Conservation (phyloP, 2,797 vertebrate species). For the Orestias chungarensis region DNA sequence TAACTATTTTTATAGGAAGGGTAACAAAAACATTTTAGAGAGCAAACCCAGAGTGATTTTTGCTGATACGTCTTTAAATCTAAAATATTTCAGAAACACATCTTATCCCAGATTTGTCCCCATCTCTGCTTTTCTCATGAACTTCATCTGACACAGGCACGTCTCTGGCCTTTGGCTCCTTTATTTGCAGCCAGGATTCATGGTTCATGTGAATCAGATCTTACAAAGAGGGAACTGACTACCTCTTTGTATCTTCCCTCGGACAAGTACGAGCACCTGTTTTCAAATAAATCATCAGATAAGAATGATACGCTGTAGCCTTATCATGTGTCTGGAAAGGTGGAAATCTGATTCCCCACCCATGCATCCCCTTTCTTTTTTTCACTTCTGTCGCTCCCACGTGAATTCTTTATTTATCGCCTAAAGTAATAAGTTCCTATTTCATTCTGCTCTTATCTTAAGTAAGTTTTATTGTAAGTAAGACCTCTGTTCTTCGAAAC, state of each 20-base stretch:
- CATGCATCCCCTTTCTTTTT: conserved; percentile 16
- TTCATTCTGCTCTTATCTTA: conserved; percentile 35
- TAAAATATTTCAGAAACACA: conserved; percentile 48
- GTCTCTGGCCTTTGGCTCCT: conserved; percentile 64
- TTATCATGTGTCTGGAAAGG: conserved; percentile 56
- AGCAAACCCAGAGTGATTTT: conserved; percentile 16
- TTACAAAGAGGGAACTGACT: conserved; percentile 51
- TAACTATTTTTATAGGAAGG: conserved; percentile 42
- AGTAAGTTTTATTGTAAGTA: conserved; percentile 56
- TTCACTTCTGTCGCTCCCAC: conserved; percentile 21
- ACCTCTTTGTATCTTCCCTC: conserved; percentile 36
- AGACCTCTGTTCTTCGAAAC: conserved; percentile 50
- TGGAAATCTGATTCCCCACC: conserved; percentile 57
- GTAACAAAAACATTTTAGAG: conserved; percentile 37
- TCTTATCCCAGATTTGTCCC: conserved; percentile 56
- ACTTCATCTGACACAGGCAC: conserved; percentile 69
- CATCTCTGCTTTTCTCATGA: conserved; percentile 69
- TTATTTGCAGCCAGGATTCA: conserved; percentile 55
- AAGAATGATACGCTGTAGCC: conserved; percentile 57
- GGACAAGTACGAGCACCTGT: conserved; percentile 69
- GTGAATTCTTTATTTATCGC: conserved; percentile 42
- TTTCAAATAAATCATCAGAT: conserved; percentile 72
- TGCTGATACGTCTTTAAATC: conserved; percentile 19
- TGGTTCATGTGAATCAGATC: conserved; percentile 74
- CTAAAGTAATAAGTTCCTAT: conserved; percentile 28